A percentile compares a stretch with the other conserved stretches of the same genome.
Evolutionary conservation across 2,888 invertebrate genomes (phyloP).

Genomic region (Selenia dentaria): DNA sequence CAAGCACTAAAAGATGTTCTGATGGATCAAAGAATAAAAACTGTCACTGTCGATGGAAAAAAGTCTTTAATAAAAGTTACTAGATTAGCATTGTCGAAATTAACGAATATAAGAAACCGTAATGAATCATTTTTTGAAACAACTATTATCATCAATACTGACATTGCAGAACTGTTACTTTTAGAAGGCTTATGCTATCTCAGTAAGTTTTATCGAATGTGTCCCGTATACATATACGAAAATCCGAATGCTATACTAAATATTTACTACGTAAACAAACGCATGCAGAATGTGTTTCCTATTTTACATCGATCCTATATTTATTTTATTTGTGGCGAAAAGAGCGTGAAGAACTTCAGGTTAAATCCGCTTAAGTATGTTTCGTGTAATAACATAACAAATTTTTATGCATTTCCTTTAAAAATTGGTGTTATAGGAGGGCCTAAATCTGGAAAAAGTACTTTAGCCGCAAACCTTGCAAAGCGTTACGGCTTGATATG

Average conservation of each 20-base stretch:
- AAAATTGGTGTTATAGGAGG: constrained; percentile 85
- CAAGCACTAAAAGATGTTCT: constrained; percentile 60
- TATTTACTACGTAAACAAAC: constrained; percentile 72
- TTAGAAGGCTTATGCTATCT: constrained; percentile 84
- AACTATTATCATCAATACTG: constrained; percentile 76
- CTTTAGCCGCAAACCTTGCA: constrained; percentile 80
- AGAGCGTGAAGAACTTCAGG: constrained; percentile 77
- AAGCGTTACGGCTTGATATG: constrained; percentile 80
- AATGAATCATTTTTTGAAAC: constrained; percentile 83
- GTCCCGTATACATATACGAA: constrained; percentile 86
- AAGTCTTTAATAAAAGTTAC: constrained; percentile 57
- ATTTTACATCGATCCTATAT: constrained; percentile 84
- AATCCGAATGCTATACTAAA: constrained; percentile 72
- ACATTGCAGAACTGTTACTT: constrained; percentile 84
- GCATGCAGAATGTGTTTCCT: constrained; percentile 73
- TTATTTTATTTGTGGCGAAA: constrained; percentile 83
- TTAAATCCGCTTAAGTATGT: constrained; percentile 84
- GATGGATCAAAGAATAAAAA: constrained; percentile 71
- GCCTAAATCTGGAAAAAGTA: constrained; percentile 86
- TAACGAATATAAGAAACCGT: constrained; percentile 65
- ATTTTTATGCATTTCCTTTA: constrained; percentile 77
- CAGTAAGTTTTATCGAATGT: constrained; percentile 86
- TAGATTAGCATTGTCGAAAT: constrained; percentile 49
- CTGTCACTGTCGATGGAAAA: constrained; percentile 66
- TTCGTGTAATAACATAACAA: constrained; percentile 56